These are phyloP conservation scores for Lasioglossum malachurum DNA, from an alignment of 2,888 invertebrate genomes.

Conservation along the genomic window DNA sequence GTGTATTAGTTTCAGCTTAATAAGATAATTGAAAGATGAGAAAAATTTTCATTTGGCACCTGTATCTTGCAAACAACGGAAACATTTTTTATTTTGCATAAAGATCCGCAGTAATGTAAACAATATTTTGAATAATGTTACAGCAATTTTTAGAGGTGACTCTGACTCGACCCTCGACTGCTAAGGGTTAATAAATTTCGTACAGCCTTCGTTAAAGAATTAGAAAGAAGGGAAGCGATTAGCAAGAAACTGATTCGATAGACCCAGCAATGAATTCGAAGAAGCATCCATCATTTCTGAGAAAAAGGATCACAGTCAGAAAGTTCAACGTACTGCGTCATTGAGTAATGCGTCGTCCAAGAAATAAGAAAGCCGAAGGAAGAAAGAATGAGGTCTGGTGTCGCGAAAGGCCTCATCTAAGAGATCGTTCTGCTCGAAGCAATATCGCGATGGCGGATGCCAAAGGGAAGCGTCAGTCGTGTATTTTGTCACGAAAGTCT, in stretches of 20 bases:
- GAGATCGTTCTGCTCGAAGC: slow-evolving; percentile 13
- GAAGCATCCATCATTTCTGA: background rate
- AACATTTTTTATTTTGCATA: too few relatives aligned
- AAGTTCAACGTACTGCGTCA: background rate
- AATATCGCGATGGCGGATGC: slow-evolving; percentile 18
- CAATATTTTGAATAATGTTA: too few relatives aligned
- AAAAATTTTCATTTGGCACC: too few relatives aligned
- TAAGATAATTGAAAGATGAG: too few relatives aligned
- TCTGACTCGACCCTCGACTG: too few relatives aligned
- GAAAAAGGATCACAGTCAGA: background rate
- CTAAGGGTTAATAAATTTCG: too few relatives aligned
- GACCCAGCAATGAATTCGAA: background rate
- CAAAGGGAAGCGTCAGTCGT: background rate
- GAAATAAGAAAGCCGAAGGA: background rate
- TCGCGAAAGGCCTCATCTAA: background rate
- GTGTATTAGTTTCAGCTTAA: too few relatives aligned
- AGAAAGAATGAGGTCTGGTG: background rate
- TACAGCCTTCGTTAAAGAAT: background rate
- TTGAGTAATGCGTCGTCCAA: background rate
- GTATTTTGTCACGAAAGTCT: slow-evolving; percentile 58
- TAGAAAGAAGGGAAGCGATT: background rate
- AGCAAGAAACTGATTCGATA: background rate
- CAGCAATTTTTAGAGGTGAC: too few relatives aligned
- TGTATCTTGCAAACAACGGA: too few relatives aligned
- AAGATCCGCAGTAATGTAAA: too few relatives aligned